Evolutionary conservation across 2,888 invertebrate genomes (phyloP), one percentile per base, ranked within the genome.

Genomic region (Spodoptera exigua): DNA sequence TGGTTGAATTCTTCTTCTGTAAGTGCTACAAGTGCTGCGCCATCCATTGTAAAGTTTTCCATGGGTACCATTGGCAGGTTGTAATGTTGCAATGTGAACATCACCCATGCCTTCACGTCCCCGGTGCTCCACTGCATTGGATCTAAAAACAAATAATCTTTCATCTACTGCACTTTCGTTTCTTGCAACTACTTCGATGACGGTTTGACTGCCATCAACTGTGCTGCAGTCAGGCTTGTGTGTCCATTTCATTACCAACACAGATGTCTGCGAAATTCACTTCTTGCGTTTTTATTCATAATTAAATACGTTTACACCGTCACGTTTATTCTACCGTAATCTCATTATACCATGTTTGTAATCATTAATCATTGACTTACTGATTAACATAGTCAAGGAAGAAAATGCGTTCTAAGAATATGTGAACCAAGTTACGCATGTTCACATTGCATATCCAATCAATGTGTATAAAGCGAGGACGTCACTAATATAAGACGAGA

Each of bases 101-200:
- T 95, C 62, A 98, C 95, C 99, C 99, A 99, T 17, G 97, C 96
- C 73, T 97, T 96, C 46, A 98, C 98, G 86, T 99, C 97, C 61
- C 96, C 95, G 13, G 96, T 94, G 78, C 96, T 97, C 99, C 99
- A 99, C 80, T 96, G 96, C 85, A 96, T 95, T 70, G 99, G 98
- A 95, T 99, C 99, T 99, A 92, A 7, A 93, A 93, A 61, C 47
- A 75, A 46, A 52, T 2, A 27, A 18, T 43, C n/a, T 9, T 45
- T 63, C 37, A 73, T 9, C n/a, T n/a, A 44, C 45, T 57, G 17
- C 27, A 27, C 27, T 18, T 52, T n/a, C 18, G 40, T 1, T n/a
- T n/a, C n/a, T n/a, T n/a, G n/a, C n/a, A n/a, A n/a, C n/a, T n/a
- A n/a, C n/a, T n/a, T n/a, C n/a, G n/a, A n/a, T n/a, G n/a, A n/a